These are phyloP conservation scores for Asarcornis scutulata DNA, from an alignment of 2,113 vertebrate genomes.

Conservation along the genomic window DNA sequence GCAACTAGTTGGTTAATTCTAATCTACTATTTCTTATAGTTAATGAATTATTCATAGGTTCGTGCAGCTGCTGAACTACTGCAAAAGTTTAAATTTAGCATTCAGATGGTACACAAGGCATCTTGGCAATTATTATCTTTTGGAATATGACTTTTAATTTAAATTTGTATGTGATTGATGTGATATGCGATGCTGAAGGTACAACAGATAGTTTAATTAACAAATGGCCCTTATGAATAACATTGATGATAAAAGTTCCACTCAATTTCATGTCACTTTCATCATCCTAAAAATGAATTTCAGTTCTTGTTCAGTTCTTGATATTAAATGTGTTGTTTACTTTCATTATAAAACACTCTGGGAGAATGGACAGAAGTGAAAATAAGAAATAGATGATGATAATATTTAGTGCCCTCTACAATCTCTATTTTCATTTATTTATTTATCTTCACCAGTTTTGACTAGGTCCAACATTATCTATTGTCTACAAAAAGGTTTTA, in stretches of 20 bases:
- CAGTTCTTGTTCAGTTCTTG: conserved; percentile 28
- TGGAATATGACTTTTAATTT: conserved; percentile 63
- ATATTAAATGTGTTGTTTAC: not conserved
- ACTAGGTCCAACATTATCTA: not conserved
- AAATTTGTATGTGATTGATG: conserved; percentile 69
- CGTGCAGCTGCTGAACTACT: conserved; percentile 53
- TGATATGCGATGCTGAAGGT: conserved; percentile 48
- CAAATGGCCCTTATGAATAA: conserved; percentile 61
- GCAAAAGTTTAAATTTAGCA: conserved; percentile 70
- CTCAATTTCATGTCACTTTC: conserved; percentile 61
- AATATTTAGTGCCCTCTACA: not conserved
- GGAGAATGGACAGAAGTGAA: not conserved
- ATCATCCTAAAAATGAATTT: conserved; percentile 53
- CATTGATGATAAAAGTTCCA: conserved; percentile 56
- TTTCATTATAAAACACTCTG: conserved; percentile 41
- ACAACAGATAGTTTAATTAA: conserved; percentile 72
- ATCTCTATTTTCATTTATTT: conserved; percentile 25
- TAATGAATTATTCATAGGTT: conserved; percentile 70
- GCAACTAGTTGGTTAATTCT: conserved; percentile 49
- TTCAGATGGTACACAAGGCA: conserved; percentile 23
- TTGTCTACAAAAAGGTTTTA: not conserved
- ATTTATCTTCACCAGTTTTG: not conserved
- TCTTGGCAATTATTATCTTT: conserved; percentile 66
- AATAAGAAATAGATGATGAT: not conserved
- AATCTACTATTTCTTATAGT: conserved; percentile 41